Evolutionary conservation across 2,797 vertebrate species (phyloP), one percentile per base, ranked within the genome.

Genomic region (Anolis apletophallus): DNA sequence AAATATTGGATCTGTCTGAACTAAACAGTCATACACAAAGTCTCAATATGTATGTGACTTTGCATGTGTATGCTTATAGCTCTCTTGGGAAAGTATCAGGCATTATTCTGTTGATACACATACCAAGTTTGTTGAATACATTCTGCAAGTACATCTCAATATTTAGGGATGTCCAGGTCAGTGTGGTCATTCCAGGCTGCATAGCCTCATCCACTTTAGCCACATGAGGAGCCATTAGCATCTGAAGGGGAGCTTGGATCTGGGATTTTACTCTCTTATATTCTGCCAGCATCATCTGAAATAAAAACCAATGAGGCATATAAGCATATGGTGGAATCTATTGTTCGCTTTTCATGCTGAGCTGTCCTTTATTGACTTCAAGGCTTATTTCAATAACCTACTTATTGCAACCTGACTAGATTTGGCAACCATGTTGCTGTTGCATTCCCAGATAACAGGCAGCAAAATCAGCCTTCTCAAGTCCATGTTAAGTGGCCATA

Each of bases 131-230:
- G 57, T 94, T 91, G 90, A 96, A 96, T 78, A 98, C 95, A 3
- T 75, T 89, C 89, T 93, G 91, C 55, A 99, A 93, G 88, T 98
- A 99, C 46, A 95, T 96, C 86, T 98, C 97, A 85, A 98, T 98
- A 93, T 98, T 98, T 88, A 98, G 91, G 26, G 98, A 99, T 2
- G 96, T 97, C 99, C 99, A 99, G 89, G 95, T 99, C 79, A 99
- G 94, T 21, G 96, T 96, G 3, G 95, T 97, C 90, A 99, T 93
- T 72, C 99, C 98, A 0, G 98, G 98, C 55, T 97, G 97, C 50
- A 99, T 96, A 29, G 97, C 96, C 79, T 98, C 96, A 67, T 99
- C 97, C 79, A 99, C 96, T 93, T 96, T 97, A 1, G 97, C 95
- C 86, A 99, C 93, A 88, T 97, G 96, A 2, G 97, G 97, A 67